A percentile compares a stretch with the other conserved stretches of the same genome.
Conservation (phyloP, 2,797 vertebrate species). For the Bradypus variegatus region DNA sequence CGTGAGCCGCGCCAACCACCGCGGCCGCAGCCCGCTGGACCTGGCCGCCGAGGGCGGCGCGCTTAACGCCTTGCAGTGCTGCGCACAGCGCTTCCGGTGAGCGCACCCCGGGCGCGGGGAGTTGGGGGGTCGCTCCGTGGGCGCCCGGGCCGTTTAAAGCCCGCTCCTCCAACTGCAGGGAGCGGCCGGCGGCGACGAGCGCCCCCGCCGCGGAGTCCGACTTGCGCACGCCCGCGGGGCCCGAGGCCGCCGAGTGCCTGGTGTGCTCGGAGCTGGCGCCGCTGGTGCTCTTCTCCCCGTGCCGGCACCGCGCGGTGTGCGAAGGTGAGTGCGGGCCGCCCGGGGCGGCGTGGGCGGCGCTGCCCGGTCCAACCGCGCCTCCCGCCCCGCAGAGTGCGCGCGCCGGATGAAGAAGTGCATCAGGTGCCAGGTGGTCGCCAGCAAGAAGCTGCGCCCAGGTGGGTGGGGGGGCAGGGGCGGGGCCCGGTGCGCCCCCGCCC, state of each 20-base stretch:
- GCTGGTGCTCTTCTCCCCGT: slow-evolving; percentile 91
- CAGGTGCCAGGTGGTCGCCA: slow-evolving; percentile 95
- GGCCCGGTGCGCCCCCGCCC: fast-evolving
- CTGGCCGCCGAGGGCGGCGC: slow-evolving; percentile 82
- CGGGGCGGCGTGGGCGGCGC: background rate
- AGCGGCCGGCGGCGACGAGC: slow-evolving; percentile 82
- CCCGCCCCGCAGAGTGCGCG: slow-evolving; percentile 84
- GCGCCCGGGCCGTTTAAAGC: background rate
- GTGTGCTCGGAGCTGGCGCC: slow-evolving; percentile 95
- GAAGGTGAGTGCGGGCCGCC: slow-evolving; percentile 80
- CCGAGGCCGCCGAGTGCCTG: slow-evolving; percentile 85
- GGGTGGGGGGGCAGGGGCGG: background rate
- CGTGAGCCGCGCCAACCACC: slow-evolving; percentile 92
- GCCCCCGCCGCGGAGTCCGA: slow-evolving; percentile 95
- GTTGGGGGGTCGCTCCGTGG: fast-evolving
- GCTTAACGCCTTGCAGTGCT: slow-evolving; percentile 87
- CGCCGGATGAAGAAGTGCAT: slow-evolving; percentile 99
- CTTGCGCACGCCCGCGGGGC: slow-evolving; percentile 79
- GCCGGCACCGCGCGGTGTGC: slow-evolving; percentile 96
- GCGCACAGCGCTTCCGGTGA: slow-evolving; percentile 93
- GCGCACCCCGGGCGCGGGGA: fast-evolving
- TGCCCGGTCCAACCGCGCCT: background rate
- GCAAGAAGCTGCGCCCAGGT: slow-evolving; percentile 96
- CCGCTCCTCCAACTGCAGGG: slow-evolving; percentile 71
- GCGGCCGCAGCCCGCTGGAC: slow-evolving; percentile 91